These are phyloP conservation scores for Pimpla rufipes DNA, from an alignment of 2,888 invertebrate genomes.

Conservation along the genomic window DNA sequence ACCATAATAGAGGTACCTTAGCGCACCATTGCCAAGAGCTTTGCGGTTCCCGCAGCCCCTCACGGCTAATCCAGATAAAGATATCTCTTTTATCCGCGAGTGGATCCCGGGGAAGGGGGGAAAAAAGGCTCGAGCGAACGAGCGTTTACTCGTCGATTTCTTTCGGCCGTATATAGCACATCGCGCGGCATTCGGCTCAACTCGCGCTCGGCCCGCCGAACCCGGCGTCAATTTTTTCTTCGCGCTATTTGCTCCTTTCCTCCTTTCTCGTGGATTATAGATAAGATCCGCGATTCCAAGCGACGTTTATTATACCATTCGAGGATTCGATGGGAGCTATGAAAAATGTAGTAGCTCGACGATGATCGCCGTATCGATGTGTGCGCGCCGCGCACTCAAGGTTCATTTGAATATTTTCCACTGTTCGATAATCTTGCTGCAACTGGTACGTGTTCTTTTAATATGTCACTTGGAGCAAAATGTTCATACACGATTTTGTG, in stretches of 20 bases:
- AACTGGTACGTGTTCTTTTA: no score
- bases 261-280: conserved; percentile 26
- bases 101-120: conserved; percentile 17
- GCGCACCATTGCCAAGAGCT: conserved; percentile 54
- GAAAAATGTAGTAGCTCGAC: conserved; percentile 21
- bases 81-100: conserved; percentile 39
- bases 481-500: no score
- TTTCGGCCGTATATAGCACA: conserved; percentile 24
- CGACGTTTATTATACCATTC: conserved; percentile 33
- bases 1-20: conserved; percentile 41
- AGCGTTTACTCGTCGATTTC: conserved; percentile 49
- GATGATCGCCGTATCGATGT: conserved; percentile 11
- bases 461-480: no score
- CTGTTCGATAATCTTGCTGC: no score
- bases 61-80: conserved; percentile 52
- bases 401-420: not conserved
- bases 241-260: not conserved
- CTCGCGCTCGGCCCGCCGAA: not conserved
- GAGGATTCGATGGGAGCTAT: conserved; percentile 7
- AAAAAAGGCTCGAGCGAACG: conserved; percentile 22
- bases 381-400: not conserved
- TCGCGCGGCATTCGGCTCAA: conserved; percentile 7
- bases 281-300: not conserved
- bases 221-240: conserved; percentile 1
- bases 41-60: conserved; percentile 46